Percentiles rank a stretch among this genome's conserved stretches.
Conservation (phyloP, 2,888 invertebrate species). For the Rhamphomyia laevipes region DNA sequence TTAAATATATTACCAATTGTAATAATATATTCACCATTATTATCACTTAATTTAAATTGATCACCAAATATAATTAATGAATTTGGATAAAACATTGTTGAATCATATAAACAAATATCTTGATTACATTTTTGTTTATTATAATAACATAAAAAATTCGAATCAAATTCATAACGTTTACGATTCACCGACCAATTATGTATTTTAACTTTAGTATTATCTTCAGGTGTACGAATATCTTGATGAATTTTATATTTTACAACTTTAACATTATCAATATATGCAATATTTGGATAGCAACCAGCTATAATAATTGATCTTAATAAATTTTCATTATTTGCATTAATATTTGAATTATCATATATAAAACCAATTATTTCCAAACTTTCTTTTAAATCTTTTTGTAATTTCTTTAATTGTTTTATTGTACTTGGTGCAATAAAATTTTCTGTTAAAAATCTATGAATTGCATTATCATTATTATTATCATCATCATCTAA, state of each 20-base stretch:
- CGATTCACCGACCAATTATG: conserved; percentile 73
- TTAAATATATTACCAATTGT: conserved; percentile 27
- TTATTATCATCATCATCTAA: conserved; percentile 24
- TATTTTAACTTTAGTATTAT: conserved; percentile 45
- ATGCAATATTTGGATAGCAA: conserved; percentile 63
- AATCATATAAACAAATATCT: conserved; percentile 61
- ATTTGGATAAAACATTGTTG: conserved; percentile 67
- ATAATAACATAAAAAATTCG: conserved; percentile 62
- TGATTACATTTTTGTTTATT: conserved; percentile 51
- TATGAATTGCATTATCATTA: conserved; percentile 59
- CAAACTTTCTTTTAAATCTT: conserved; percentile 37
- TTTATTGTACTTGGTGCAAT: conserved; percentile 54
- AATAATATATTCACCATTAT: conserved; percentile 27
- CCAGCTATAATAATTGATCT: conserved; percentile 79
- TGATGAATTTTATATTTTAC: conserved; percentile 24
- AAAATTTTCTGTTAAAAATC: conserved; percentile 66
- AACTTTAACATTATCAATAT: conserved; percentile 20
- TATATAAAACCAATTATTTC: conserved; percentile 24
- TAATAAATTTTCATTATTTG: conserved; percentile 60
- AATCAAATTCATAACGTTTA: conserved; percentile 22
- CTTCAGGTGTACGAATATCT: conserved; percentile 45
- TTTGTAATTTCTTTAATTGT: too few relatives aligned
- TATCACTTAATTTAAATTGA: conserved; percentile 33
- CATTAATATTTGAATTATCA: conserved; percentile 56
- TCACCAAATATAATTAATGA: conserved; percentile 82